A percentile compares a stretch with the other conserved stretches of the same genome.
These are phyloP conservation scores for Eretmochelys imbricata DNA, from an alignment of 2,113 vertebrate genomes.

Conservation along the genomic window DNA sequence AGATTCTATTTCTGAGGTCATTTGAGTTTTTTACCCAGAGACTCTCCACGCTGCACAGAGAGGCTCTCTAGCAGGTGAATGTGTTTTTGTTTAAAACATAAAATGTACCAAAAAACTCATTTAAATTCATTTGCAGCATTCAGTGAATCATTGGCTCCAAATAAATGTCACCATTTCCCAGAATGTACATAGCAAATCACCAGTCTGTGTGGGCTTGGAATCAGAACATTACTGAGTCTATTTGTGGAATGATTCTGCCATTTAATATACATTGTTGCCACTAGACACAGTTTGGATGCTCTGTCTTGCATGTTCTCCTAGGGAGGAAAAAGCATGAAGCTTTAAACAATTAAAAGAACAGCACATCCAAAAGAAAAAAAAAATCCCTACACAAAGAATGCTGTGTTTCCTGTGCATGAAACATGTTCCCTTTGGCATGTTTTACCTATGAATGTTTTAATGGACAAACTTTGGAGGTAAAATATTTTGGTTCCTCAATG, in stretches of 20 bases:
- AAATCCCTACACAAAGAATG: neutral
- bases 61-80: neutral
- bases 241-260: neutral
- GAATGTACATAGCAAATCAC: neutral
- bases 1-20: neutral
- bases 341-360: neutral
- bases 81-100: neutral
- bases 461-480: neutral
- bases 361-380: neutral
- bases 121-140: neutral
- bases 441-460: neutral
- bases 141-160: neutral
- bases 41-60: neutral
- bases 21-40: neutral
- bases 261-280: neutral
- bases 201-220: rapidly evolving
- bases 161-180: neutral
- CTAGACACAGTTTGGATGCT: neutral
- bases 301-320: neutral
- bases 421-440: neutral
- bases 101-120: neutral
- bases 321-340: neutral
- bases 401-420: neutral
- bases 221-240: neutral
- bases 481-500: neutral